A percentile compares a stretch with the other conserved stretches of the same genome.
phyloP scores from a whole-genome alignment of 2,113 vertebrate genomes.

The Leptocoma aspasia region DNA sequence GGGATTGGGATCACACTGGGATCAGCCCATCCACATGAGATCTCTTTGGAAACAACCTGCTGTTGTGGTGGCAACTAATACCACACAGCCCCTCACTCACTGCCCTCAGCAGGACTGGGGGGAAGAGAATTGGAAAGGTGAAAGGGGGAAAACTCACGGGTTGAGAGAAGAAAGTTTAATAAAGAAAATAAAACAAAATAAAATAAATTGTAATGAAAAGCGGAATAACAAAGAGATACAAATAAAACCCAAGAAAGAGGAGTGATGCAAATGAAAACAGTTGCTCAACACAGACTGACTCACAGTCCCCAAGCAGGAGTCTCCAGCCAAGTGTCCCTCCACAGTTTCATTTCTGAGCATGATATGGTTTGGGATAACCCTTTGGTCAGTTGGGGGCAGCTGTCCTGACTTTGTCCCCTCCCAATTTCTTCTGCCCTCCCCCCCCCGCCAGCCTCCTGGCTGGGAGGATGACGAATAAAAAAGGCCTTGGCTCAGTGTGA shows the following conservation, averaged over 20 bases:
- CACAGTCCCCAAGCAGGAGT: not conserved
- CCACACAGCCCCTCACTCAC: not conserved
- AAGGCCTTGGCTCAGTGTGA: not conserved
- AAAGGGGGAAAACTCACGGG: not conserved
- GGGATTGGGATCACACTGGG: not conserved
- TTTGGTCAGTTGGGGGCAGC: not conserved
- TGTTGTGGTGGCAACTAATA: not conserved
- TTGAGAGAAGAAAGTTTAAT: not conserved
- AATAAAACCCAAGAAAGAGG: not conserved
- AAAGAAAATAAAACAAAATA: not conserved
- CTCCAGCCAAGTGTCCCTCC: not conserved
- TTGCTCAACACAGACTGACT: not conserved
- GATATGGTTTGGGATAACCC: not conserved
- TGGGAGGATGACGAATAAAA: not conserved
- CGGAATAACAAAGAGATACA: not conserved
- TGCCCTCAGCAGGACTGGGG: not conserved
- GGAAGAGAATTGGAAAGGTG: not conserved
- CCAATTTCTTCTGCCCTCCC: not conserved
- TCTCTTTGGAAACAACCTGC: not conserved
- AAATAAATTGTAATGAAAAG: not conserved
- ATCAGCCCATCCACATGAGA: not conserved
- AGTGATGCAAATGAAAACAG: not conserved
- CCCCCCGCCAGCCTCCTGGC: not conserved
- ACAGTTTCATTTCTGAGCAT: not conserved
- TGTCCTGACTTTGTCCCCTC: not conserved